Evolutionary conservation across 2,113 vertebrate species (phyloP).

Genomic region (Eulacestoma nigropectus): DNA sequence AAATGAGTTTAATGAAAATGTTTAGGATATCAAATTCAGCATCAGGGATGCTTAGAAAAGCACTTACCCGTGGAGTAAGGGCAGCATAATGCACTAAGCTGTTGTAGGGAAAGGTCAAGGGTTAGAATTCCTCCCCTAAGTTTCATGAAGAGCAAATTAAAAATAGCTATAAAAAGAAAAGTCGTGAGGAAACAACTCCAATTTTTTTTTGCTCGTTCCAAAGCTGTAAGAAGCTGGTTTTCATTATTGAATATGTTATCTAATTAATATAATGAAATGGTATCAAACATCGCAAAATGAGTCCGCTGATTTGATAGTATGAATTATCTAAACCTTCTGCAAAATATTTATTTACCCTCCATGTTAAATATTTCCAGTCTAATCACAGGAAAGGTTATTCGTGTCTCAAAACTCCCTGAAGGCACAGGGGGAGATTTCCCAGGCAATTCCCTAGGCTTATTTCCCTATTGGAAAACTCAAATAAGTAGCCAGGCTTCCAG

Average conservation of each 20-base stretch:
- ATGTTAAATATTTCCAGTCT: not conserved
- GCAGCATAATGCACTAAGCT: not conserved
- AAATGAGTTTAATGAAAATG: conserved; percentile 42
- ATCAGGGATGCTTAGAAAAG: conserved; percentile 1
- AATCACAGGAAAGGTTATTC: not conserved
- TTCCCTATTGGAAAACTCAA: not conserved
- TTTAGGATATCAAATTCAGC: conserved; percentile 29
- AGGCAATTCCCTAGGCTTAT: not conserved
- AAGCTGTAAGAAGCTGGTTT: not conserved
- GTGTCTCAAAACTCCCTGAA: not conserved
- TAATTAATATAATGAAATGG: not conserved
- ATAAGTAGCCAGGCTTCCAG: not conserved
- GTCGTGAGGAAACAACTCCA: not conserved
- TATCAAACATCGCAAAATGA: not conserved
- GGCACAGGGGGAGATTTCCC: not conserved
- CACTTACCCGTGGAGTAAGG: not conserved
- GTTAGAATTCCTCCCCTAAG: not conserved
- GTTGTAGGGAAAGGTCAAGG: not conserved
- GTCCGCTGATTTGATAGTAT: not conserved
- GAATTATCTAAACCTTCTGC: not conserved
- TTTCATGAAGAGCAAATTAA: not conserved
- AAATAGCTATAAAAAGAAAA: not conserved
- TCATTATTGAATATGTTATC: not conserved
- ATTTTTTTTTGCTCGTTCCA: not conserved
- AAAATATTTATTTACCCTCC: not conserved